These are phyloP conservation scores for Pteria penguin DNA, from an alignment of 2,888 invertebrate species.

Conservation along the genomic window DNA sequence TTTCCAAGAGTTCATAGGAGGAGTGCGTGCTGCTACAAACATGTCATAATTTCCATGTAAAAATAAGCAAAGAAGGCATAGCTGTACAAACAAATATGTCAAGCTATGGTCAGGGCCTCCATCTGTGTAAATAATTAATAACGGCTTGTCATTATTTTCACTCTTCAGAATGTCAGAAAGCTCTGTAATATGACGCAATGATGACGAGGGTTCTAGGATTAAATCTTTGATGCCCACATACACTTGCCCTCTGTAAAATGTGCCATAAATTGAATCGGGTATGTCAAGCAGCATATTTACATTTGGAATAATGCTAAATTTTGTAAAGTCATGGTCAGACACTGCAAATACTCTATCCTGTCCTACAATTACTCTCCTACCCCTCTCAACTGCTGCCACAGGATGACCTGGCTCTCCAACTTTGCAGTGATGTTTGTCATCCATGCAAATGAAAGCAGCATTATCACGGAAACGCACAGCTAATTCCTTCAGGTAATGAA, in stretches of 20 bases:
- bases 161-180: conserved; percentile 11
- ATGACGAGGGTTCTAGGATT: conserved; percentile 44
- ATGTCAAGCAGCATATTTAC: conserved; percentile 41
- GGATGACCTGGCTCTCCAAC: conserved; percentile 51
- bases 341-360: conserved; percentile 35
- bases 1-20: conserved; percentile 37
- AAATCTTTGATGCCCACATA: conserved; percentile 48
- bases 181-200: conserved; percentile 47
- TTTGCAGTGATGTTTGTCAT: conserved; percentile 43
- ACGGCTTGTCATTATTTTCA: conserved; percentile 21
- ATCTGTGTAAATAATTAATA: conserved; percentile 37
- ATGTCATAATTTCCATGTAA: conserved; percentile 33
- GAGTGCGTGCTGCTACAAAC: conserved; percentile 37
- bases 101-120: conserved; percentile 45
- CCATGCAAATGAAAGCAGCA: conserved; percentile 26
- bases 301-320: conserved; percentile 44
- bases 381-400: conserved; percentile 46
- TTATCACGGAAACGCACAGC: conserved; percentile 30
- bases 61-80: conserved; percentile 33
- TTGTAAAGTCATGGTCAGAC: conserved; percentile 48
- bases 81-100: conserved; percentile 37
- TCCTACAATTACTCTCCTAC: conserved; percentile 32
- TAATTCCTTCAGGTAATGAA: conserved; percentile 42
- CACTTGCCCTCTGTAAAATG: conserved; percentile 48
- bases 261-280: conserved; percentile 35